Evolutionary conservation across 2,888 invertebrate species (phyloP), one percentile per base, ranked within the genome.

Genomic region (Caenorhabditis sp.): DNA sequence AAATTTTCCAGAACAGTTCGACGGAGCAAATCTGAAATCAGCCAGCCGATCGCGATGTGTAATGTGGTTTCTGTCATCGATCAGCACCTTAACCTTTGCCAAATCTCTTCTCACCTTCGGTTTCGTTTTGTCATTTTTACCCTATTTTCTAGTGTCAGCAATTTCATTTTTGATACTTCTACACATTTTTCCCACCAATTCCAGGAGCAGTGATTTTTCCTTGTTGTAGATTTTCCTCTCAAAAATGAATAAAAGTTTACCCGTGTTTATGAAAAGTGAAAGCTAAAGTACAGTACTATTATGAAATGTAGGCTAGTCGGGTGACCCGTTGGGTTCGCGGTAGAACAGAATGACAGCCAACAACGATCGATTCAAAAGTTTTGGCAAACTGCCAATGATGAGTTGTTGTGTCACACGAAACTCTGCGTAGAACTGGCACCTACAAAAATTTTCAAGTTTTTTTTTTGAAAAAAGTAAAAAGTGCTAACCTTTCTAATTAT

Each of bases 281-380:
- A 31, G 10, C 31, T 10, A 31, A 31, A 31, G 4, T 31, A 31
- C 10, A 31, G 10, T 31, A 31, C n/a, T n/a, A n/a, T n/a, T n/a
- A n/a, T n/a, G n/a, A n/a, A n/a, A n/a, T n/a, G n/a, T n/a, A n/a
- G 2, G 69, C 66, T 53, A 76, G 59, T 50, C 63, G 64, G 5
- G 68, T 59, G 14, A 82, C 79, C 54, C 82, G 58, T 43, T 81
- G 76, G 8, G 81, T 78, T 49, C 84, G 75, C 14, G 84, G 83
- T 3, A 84, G 73, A 1, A 84, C 83, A 17, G 82, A 83, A 64
- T 85, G 85, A 61, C 86, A 86, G 8, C 86, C 86, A 23, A 86
- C 83, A 23, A 79, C 84, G n/a, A 85, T 64, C 10, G 69, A 54
- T 60, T 77, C 66, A 0, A 69, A 74, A 4, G 71, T 66, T 23